Conservation (phyloP, 2,113 vertebrate species). For the Sclerurus mexicanus region DNA sequence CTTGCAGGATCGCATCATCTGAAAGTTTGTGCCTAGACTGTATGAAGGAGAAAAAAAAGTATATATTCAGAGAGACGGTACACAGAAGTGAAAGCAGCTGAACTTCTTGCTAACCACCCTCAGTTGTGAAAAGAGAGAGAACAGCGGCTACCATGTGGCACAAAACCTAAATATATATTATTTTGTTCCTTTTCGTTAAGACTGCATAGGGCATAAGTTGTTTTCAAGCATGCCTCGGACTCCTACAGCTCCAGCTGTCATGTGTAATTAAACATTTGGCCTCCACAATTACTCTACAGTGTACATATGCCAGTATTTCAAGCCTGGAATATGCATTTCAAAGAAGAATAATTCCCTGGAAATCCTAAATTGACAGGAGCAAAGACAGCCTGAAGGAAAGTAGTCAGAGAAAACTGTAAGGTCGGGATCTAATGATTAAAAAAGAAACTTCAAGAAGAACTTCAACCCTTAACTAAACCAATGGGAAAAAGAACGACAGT, state of each 20-base stretch:
- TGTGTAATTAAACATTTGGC: slow-evolving; percentile 99
- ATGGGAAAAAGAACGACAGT: slow-evolving; percentile 84
- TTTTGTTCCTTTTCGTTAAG: slow-evolving; percentile 77
- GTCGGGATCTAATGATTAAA: slow-evolving; percentile 91
- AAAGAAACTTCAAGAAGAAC: slow-evolving; percentile 86
- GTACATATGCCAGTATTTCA: slow-evolving; percentile 91
- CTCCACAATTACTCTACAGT: slow-evolving; percentile 94
- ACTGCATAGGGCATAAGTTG: slow-evolving; percentile 79
- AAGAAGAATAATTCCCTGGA: slow-evolving; percentile 92
- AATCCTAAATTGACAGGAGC: slow-evolving; percentile 93
- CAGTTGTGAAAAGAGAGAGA: slow-evolving; percentile 61
- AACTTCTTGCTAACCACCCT: slow-evolving; percentile 58
- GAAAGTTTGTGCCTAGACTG: slow-evolving; percentile 1
- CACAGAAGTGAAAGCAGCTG: slow-evolving; percentile 57
- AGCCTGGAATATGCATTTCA: slow-evolving; percentile 95
- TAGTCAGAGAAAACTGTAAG: slow-evolving; percentile 86
- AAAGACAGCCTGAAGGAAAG: slow-evolving; percentile 86
- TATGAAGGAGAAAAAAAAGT: slow-evolving; percentile 21
- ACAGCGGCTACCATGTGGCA: slow-evolving; percentile 62
- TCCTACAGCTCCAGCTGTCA: slow-evolving; percentile 95
- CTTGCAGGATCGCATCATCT: not conserved
- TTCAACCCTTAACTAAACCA: slow-evolving; percentile 86
- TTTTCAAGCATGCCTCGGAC: slow-evolving; percentile 86
- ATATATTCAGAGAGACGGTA: slow-evolving; percentile 43
- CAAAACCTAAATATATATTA: slow-evolving; percentile 69